These are phyloP conservation scores for Phortica okadai DNA, from an alignment of 2,888 invertebrate species.

Conservation along the genomic window DNA sequence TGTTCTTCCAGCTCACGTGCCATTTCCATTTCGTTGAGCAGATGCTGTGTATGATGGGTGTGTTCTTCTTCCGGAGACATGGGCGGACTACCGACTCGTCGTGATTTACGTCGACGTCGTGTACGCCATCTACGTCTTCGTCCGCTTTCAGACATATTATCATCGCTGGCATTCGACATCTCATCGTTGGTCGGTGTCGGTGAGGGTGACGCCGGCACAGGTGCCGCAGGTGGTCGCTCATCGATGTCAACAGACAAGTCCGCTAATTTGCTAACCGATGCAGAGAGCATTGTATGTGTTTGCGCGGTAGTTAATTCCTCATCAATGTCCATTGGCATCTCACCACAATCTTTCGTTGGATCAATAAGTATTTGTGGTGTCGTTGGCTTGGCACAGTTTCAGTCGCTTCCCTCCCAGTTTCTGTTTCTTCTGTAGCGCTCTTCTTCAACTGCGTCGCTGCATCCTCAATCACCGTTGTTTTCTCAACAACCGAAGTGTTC, in stretches of 20 bases:
- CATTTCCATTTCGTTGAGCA: slow-evolving; percentile 71
- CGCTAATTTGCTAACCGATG: slow-evolving; percentile 56
- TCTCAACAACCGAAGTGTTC: slow-evolving; percentile 3
- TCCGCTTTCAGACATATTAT: slow-evolving; percentile 48
- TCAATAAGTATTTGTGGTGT: slow-evolving; percentile 38
- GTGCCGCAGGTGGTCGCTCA: slow-evolving; percentile 72
- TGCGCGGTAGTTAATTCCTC: slow-evolving; percentile 71
- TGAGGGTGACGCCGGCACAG: slow-evolving; percentile 69
- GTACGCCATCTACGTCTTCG: slow-evolving; percentile 55
- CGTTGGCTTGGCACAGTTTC: slow-evolving; percentile 21
- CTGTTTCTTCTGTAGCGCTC: not conserved
- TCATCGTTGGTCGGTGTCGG: slow-evolving; percentile 64
- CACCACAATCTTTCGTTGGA: slow-evolving; percentile 60
- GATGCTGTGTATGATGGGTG: slow-evolving; percentile 71
- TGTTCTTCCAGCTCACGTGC: slow-evolving; percentile 69
- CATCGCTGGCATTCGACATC: slow-evolving; percentile 58
- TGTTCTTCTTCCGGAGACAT: slow-evolving; percentile 65
- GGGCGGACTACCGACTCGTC: slow-evolving; percentile 54
- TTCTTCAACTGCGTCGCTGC: not conserved
- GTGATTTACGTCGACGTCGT: slow-evolving; percentile 50
- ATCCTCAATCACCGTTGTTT: not conserved
- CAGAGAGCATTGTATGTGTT: slow-evolving; percentile 62
- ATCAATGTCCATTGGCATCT: slow-evolving; percentile 72
- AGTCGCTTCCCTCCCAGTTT: not conserved
- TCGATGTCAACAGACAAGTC: slow-evolving; percentile 65